Evolutionary conservation across 2,888 invertebrate genomes (phyloP), one percentile per base, ranked within the genome.

Genomic region (Hypena proboscidalis): DNA sequence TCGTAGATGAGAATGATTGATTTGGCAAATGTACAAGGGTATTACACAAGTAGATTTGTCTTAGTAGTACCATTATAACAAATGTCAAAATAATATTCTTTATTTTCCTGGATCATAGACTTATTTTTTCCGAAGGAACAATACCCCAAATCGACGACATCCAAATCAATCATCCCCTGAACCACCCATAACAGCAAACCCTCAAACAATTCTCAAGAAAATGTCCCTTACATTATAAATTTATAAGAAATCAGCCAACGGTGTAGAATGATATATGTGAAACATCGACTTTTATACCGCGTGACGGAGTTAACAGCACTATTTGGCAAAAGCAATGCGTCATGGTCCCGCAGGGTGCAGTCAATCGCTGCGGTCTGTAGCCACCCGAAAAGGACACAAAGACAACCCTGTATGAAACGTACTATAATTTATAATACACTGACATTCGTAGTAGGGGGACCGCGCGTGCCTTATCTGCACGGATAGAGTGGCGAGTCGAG

Each of bases 281-380:
- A 34, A 43, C 55, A 64, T 61, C 53, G 61, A 64, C 56, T 65
- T n/a, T 58, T 52, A 47, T 27, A 61, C 53, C 40, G 44, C 62
- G 54, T 65, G 58, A 62, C 65, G 63, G 47, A 50, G 60, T 65
- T 65, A 60, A 47, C 65, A 62, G 54, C 73, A 67, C 70, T 67
- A 56, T 41, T 66, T 50, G 53, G 56, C 50, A 59, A 67, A 71
- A 54, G 61, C 51, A 66, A 77, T 77, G 77, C 77, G 80, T 85
- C 83, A 84, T 71, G 74, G 62, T 60, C 34, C 58, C 63, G 51
- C 66, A 67, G 78, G 81, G 81, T 69, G 77, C 79, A 86, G 86
- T 86, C 85, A 84, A 87, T 87, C 79, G 77, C 73, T 81, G 87
- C 64, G 85, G 87, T 85, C 83, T 84, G 79, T 79, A 81, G 29